A percentile compares a stretch with the other conserved stretches of the same genome.
phyloP scores from a whole-genome alignment of 2,888 invertebrate species.

The Brachyptera risi region DNA sequence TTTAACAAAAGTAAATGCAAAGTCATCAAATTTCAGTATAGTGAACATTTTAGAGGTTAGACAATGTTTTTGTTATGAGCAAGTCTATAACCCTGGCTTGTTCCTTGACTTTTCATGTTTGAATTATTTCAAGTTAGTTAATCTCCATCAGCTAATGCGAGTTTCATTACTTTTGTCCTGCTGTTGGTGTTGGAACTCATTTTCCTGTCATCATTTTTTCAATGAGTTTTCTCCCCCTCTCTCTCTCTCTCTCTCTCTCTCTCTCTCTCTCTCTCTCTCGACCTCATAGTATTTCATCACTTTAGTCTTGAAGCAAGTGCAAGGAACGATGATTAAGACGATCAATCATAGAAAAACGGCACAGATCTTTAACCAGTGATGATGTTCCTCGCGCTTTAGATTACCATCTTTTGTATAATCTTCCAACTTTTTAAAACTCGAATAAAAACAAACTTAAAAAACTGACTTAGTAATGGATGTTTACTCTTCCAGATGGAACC shows the following conservation, averaged over 20 bases:
- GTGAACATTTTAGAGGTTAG: background rate
- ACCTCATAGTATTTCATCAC: no score
- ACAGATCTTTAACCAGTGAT: background rate
- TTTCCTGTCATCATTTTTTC: constrained; percentile 21
- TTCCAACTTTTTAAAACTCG: constrained; percentile 1
- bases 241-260: no score
- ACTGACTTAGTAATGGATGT: background rate
- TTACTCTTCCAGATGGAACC: background rate
- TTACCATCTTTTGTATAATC: constrained; percentile 16
- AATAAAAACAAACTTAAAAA: constrained; percentile 6
- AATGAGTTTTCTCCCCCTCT: no score
- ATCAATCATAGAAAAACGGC: constrained; percentile 15
- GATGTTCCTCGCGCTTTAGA: constrained; percentile 1
- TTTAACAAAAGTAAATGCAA: no score
- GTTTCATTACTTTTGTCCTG: constrained; percentile 15
- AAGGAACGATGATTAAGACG: background rate
- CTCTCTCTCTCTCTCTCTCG: no score
- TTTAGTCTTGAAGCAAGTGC: background rate
- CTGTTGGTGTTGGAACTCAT: constrained; percentile 15
- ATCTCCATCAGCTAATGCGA: constrained; percentile 11
- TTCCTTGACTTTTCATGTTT: constrained; percentile 12
- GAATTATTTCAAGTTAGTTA: constrained; percentile 16
- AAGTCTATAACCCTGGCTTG: constrained; percentile 7
- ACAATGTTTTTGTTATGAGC: constrained; percentile 4
- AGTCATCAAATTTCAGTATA: no score